phyloP scores from a whole-genome alignment of 2,888 invertebrate species.

The Napeogenes sylphis region DNA sequence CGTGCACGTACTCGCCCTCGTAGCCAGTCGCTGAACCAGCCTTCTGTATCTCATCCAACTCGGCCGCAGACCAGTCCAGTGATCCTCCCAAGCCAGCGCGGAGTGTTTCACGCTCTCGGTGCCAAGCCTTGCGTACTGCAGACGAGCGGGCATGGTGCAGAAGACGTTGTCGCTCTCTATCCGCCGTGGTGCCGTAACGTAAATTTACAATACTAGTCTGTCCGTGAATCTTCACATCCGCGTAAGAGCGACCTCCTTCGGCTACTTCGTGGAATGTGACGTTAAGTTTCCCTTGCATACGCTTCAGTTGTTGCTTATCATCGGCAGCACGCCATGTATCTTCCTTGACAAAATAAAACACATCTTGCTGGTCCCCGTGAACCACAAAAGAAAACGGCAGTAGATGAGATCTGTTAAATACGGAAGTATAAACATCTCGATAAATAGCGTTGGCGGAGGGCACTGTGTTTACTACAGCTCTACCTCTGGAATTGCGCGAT shows the following conservation, averaged over 20 bases:
- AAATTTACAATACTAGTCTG: slow-evolving; percentile 93
- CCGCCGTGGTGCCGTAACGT: slow-evolving; percentile 95
- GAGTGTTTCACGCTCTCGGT: slow-evolving; percentile 90
- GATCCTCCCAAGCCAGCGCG: slow-evolving; percentile 86
- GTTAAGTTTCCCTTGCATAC: slow-evolving; percentile 93
- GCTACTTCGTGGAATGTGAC: slow-evolving; percentile 92
- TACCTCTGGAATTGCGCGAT: slow-evolving; percentile 86
- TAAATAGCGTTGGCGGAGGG: slow-evolving; percentile 94
- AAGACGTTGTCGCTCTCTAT: slow-evolving; percentile 91
- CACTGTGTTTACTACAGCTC: slow-evolving; percentile 90
- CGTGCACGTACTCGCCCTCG: slow-evolving; percentile 94
- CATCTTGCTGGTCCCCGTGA: slow-evolving; percentile 92
- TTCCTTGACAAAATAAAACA: slow-evolving; percentile 95
- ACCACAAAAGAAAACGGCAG: slow-evolving; percentile 92
- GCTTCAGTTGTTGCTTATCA: slow-evolving; percentile 91
- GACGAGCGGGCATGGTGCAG: slow-evolving; percentile 93
- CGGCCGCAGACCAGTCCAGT: slow-evolving; percentile 91
- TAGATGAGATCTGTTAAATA: slow-evolving; percentile 92
- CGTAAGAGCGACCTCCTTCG: slow-evolving; percentile 86
- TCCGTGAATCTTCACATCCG: slow-evolving; percentile 94
- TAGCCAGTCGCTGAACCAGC: slow-evolving; percentile 90
- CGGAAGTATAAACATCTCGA: slow-evolving; percentile 93
- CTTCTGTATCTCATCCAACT: slow-evolving; percentile 92
- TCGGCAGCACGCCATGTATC: slow-evolving; percentile 93
- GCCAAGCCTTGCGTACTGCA: slow-evolving; percentile 95